A percentile compares a stretch with the other conserved stretches of the same genome.
Evolutionary conservation across 2,113 vertebrate species (phyloP).

Genomic region (Nannospalax galili): DNA sequence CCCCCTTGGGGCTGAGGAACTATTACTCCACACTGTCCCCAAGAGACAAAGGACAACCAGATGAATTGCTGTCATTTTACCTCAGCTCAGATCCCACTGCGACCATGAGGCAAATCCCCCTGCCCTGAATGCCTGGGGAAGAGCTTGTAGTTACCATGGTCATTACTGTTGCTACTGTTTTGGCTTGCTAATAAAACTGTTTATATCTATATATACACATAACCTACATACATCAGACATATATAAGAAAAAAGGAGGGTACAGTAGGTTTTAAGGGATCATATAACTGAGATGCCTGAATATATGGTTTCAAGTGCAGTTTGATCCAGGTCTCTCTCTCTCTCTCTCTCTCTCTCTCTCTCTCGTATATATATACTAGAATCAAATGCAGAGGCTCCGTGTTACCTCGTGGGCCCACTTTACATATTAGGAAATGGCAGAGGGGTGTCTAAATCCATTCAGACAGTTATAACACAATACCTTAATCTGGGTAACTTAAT

Average conservation of each 20-base stretch:
- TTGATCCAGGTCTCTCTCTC: neutral
- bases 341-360: too few relatives aligned
- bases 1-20: too few relatives aligned
- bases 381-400: neutral
- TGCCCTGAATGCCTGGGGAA: neutral
- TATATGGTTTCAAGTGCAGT: neutral
- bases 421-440: neutral
- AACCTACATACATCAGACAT: neutral
- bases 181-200: neutral
- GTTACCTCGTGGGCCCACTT: neutral
- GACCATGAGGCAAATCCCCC: neutral
- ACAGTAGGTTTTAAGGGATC: neutral
- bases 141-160: neutral
- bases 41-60: neutral
- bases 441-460: neutral
- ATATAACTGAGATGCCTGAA: neutral
- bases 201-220: neutral
- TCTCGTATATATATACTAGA: neutral
- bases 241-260: too few relatives aligned
- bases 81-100: neutral
- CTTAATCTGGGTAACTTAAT: neutral
- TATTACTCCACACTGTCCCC: neutral
- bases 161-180: neutral
- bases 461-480: neutral
- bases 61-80: accelerated